Evolutionary conservation across 2,888 invertebrate genomes (phyloP), one percentile per base, ranked within the genome.

Genomic region (Euzetes globulus): DNA sequence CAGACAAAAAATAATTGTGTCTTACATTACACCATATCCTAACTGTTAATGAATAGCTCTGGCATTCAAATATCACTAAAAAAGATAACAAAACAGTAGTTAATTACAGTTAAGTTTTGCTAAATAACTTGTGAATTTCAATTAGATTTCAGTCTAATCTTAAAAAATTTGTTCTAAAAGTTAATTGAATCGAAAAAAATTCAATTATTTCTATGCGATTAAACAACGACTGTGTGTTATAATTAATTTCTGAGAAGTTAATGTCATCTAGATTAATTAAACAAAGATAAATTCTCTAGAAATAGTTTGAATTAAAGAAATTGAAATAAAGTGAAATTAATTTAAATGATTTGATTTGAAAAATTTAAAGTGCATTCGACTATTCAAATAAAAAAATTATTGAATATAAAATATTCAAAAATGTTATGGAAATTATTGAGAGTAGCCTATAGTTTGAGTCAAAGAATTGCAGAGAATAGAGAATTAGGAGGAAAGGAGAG

Each of bases 181-280:
- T 29, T 60, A 60, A 60, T 60, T 60, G 58, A 60, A 60, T 60
- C 17, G 25, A 60, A 27, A 60, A 60, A 60, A 60, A 29, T 29
- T 29, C 1, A 60, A 60, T 60, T 60, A 27, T 60, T 60, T 60
- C 58, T 9, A 4, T 27, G 9, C 29, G 13, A 60, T 60, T 60
- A 29, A 60, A 60, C 58, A 60, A 11, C 27, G 58, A 27, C 27
- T 19, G 13, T 15, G 27, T 27, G 27, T 60, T 60, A 60, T 29
- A 60, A 60, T 60, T 60, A 60, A 60, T 60, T 27, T 29, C 7
- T 41, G 41, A 41, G 41, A 6, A 41, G 13, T 41, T 9, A 41
- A 41, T 41, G 13, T 47, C 3, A 47, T 4, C 11, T 47, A 6
- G 41, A 41, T 13, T 41, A 47, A 47, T 47, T 47, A 47, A 47